Base-by-base conservation (phyloP, 2,113 vertebrate genomes). In the Callorhinus ursinus region DNA sequence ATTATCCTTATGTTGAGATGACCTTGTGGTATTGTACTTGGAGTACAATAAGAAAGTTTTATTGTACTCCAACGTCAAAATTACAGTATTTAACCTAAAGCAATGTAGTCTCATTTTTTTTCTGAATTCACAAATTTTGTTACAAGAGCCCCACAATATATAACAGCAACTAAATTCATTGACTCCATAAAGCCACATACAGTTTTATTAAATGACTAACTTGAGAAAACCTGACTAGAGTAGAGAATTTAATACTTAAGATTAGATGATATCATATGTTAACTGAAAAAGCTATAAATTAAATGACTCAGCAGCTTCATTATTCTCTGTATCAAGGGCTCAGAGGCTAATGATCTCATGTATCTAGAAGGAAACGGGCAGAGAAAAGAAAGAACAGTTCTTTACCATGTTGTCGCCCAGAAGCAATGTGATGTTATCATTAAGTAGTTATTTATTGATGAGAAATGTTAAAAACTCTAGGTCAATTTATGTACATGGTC, bases 61-160 rank as follows among this genome's bases (percentile, higher is more conserved):
- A 89, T 95, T 98, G 89, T 90, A 69, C 26, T 93, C 42, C 39
- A 97, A 98, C 81, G 84, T 97, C 84, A 98, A 94, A 95, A 72
- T 11, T 69, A 93, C 13, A 9, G n/a, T 96, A 55, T 97, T 98
- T n/a, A 12, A 97, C 83, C 18, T 76, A 42, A 96, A 90, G 8
- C 1, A 95, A 89, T 92, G 46, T 2, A 19, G 36, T 2, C 57
- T 49, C 49, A 67, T 80, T 96, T 87, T 53, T 67, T 13, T 28
- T 22, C 18, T 39, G 81, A 96, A 88, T 97, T 97, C 21, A 82
- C 81, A 46, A 55, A 95, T 90, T 98, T 59, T 88, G 49, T 86
- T 96, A 90, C 21, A 33, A 92, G 1, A 86, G 5, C 10, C 42
- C 24, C 79, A 36, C 14, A 89, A 2, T 71, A 7, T 85, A 72